These are phyloP conservation scores for Tortricodes alternella DNA, from an alignment of 2,888 invertebrate species.

Conservation along the genomic window DNA sequence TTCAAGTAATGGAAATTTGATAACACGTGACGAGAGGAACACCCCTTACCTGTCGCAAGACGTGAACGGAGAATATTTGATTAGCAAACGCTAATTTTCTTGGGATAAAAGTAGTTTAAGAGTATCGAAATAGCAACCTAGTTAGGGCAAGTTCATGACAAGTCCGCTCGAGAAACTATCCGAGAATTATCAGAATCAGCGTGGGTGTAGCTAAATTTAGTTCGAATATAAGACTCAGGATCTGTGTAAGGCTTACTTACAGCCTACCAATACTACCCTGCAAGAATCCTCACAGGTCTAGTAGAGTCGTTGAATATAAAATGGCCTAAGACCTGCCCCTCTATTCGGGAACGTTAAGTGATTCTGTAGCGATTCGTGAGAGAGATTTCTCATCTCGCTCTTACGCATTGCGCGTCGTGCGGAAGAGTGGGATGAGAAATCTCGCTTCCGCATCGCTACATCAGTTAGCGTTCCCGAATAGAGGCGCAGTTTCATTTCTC, in stretches of 20 bases:
- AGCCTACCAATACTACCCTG: constrained; percentile 10
- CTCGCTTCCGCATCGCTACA: too few species aligned
- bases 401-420: too few species aligned
- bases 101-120: constrained; percentile 3
- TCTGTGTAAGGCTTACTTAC: not conserved
- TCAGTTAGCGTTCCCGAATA: too few species aligned
- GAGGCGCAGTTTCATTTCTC: too few species aligned
- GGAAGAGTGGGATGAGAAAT: too few species aligned
- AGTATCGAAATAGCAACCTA: constrained; percentile 11
- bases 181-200: not conserved
- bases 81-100: constrained; percentile 34
- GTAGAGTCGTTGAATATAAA: not conserved
- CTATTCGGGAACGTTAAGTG: too few species aligned
- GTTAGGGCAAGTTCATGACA: constrained; percentile 7
- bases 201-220: constrained; percentile 2
- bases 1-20: constrained; percentile 61
- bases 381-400: too few species aligned
- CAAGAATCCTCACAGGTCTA: not conserved
- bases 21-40: constrained; percentile 46
- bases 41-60: constrained; percentile 33
- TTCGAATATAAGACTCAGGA: not conserved
- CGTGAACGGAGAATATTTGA: constrained; percentile 58
- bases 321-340: too few species aligned
- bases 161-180: not conserved
- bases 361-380: too few species aligned